Evolutionary conservation across 1,140 invertebrate species (phyloP).

Genomic region (Eubasilissa regina): DNA sequence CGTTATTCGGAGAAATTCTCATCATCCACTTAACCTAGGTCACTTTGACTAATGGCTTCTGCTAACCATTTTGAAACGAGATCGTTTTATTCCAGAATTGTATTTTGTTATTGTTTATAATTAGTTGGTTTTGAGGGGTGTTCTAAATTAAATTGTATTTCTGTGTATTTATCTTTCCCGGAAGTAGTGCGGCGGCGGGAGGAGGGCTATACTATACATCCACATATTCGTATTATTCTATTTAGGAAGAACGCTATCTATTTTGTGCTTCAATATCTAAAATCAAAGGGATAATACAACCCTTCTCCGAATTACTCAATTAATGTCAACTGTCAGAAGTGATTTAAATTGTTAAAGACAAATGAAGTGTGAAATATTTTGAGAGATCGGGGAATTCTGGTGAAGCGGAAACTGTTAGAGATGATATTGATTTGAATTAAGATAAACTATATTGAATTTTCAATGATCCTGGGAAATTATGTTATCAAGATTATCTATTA

Average conservation of each 20-base stretch:
- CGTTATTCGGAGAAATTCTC: too few species aligned
- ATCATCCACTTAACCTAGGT: neutral
- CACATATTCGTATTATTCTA: too few species aligned
- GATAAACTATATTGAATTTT: too few species aligned
- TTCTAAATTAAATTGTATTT: neutral
- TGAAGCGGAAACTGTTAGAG: neutral
- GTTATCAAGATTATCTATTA: too few species aligned
- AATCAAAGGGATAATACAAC: conserved; percentile 14
- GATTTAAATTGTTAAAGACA: conserved; percentile 31
- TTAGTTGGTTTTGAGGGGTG: neutral
- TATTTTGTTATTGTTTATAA: conserved; percentile 4
- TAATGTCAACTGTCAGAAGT: conserved; percentile 21
- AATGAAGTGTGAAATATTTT: conserved; percentile 24
- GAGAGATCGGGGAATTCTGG: neutral
- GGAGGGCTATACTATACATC: too few species aligned
- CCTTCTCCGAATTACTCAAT: conserved; percentile 22
- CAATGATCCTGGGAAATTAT: too few species aligned
- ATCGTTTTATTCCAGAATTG: neutral
- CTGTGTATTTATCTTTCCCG: conserved; percentile 5
- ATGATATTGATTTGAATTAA: too few species aligned
- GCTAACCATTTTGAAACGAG: neutral
- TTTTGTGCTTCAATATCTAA: conserved; percentile 5
- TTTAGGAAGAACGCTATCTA: neutral
- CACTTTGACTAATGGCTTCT: neutral
- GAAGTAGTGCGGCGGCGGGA: neutral